phyloP scores from a whole-genome alignment of 2,797 vertebrate genomes.

The Gila robusta region DNA sequence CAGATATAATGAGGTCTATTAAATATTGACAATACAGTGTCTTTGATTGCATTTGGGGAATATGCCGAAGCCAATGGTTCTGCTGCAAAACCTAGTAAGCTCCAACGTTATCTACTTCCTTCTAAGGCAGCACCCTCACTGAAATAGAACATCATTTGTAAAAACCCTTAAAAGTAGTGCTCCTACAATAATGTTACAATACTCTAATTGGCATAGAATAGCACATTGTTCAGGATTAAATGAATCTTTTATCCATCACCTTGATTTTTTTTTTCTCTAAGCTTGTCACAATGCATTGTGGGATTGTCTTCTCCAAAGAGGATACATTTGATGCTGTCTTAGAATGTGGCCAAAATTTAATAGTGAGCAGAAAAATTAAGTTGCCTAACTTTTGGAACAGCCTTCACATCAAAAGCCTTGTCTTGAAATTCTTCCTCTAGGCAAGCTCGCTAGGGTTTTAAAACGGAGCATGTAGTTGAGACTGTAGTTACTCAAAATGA shows the following conservation, averaged over 20 bases:
- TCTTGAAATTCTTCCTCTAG: neutral
- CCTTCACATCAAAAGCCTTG: neutral
- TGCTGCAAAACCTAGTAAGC: slow-evolving; percentile 47
- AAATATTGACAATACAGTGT: slow-evolving; percentile 69
- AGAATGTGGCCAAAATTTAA: neutral
- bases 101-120: neutral
- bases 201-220: neutral
- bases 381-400: neutral
- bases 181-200: neutral
- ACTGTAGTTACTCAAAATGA: slow-evolving; percentile 68
- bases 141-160: neutral
- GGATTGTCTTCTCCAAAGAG: neutral
- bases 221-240: neutral
- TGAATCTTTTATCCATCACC: neutral
- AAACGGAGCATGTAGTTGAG: slow-evolving; percentile 56
- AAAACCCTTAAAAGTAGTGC: slow-evolving; percentile 21
- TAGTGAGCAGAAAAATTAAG: neutral
- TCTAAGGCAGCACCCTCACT: neutral
- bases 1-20: slow-evolving; percentile 72
- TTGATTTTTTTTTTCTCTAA: neutral
- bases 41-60: slow-evolving; percentile 59
- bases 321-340: neutral
- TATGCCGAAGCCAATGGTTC: neutral
- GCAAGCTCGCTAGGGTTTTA: neutral
- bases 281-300: neutral